Evolutionary conservation across 2,888 invertebrate species (phyloP), one percentile per base, ranked within the genome.

Genomic region (Xestia c-nigrum): DNA sequence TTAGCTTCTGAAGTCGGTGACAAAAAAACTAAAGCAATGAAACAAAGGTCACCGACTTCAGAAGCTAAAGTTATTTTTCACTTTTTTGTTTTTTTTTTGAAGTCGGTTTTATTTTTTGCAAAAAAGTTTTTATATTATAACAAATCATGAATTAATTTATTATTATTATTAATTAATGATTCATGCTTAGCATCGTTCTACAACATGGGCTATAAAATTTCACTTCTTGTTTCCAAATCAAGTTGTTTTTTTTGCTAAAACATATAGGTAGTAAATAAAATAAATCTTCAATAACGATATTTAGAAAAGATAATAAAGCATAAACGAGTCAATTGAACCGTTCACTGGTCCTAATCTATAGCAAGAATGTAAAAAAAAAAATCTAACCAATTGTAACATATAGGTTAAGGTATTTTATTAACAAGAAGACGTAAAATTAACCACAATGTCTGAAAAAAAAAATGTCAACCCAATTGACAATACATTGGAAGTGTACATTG

Each of bases 141-240:
- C n/a, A n/a, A n/a, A n/a, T n/a, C n/a, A n/a, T n/a, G n/a, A n/a
- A n/a, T n/a, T n/a, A n/a, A n/a, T n/a, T n/a, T n/a, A n/a, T n/a
- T n/a, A n/a, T n/a, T n/a, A n/a, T n/a, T n/a, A n/a, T n/a, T n/a
- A n/a, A n/a, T n/a, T n/a, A n/a, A n/a, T n/a, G n/a, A n/a, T 46
- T 46, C 43, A 57, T 55, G 31, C 74, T 73, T n/a, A 31, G 31
- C 73, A 74, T n/a, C n/a, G 73, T 10, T 57, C 38, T 74, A 74
- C 14, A 57, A 31, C 43, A 21, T 19, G 21, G 43, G 31, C 52
- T n/a, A 16, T 50, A n/a, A 46, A n/a, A 0, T 55, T 21, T 74
- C 43, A 55, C 7, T 14, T 43, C 21, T 74, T 43, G 2, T 43
- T 74, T 7, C 1, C n/a, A n/a, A 74, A 55, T 74, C 16, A 7